Percentiles rank a stretch among this genome's conserved stretches.
Conservation (phyloP, 2,113 vertebrate species). For the Carlito syrichta region DNA sequence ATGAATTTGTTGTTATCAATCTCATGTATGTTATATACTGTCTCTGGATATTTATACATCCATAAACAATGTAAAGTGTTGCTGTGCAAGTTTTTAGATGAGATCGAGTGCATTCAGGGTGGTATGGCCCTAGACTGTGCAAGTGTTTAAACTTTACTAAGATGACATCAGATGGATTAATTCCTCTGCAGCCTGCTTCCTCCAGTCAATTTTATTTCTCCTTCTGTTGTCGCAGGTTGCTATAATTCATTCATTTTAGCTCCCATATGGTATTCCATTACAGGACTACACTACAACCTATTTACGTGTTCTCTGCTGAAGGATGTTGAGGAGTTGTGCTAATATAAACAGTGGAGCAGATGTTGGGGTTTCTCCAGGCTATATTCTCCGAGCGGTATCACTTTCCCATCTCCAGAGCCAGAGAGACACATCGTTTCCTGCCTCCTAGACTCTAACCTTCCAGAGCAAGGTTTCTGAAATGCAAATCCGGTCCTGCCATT, state of each 20-base stretch:
- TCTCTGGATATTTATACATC: not conserved
- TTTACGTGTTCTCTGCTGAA: conserved; percentile 49
- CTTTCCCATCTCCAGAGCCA: not conserved
- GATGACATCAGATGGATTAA: not conserved
- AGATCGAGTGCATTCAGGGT: too few relatives aligned
- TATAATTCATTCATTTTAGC: conserved; percentile 8
- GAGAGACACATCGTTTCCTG: not conserved
- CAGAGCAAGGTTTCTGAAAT: conserved; percentile 34
- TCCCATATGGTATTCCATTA: not conserved
- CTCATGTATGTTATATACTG: not conserved
- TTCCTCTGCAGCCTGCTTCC: not conserved
- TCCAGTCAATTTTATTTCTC: not conserved
- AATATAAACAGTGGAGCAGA: not conserved
- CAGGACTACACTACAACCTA: not conserved
- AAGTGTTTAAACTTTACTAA: not conserved
- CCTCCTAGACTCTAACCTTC: not conserved
- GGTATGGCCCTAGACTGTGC: too few relatives aligned
- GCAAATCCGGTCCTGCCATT: not conserved
- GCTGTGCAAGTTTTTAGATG: not conserved
- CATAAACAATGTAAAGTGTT: not conserved
- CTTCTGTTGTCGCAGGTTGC: not conserved
- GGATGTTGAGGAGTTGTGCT: not conserved
- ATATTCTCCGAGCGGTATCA: not conserved
- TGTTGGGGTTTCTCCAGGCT: conserved; percentile 3
- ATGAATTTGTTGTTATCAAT: not conserved